Conservation (phyloP, 2,113 vertebrate genomes). For the Rhinolophus ferrumequinum region DNA sequence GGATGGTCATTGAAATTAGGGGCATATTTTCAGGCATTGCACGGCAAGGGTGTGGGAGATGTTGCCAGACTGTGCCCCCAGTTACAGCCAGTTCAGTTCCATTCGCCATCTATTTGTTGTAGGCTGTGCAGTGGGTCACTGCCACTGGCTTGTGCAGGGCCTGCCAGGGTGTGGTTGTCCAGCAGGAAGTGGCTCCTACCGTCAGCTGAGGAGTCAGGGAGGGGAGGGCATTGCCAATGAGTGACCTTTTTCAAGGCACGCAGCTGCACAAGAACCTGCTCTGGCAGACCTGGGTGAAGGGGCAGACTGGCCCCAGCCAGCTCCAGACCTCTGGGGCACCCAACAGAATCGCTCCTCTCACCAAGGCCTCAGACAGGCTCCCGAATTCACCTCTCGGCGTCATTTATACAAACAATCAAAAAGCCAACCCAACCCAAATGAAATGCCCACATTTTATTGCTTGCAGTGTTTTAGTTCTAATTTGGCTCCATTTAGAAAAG, state of each 20-base stretch:
- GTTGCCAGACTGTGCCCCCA: neutral
- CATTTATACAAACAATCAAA: slow-evolving; percentile 66
- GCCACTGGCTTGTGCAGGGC: neutral
- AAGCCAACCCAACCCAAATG: slow-evolving; percentile 68
- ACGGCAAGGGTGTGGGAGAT: neutral
- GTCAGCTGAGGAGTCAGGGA: neutral
- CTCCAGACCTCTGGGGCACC: neutral
- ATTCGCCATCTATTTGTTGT: neutral
- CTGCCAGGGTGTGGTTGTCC: neutral
- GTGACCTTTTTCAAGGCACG: neutral
- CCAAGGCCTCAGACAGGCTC: neutral
- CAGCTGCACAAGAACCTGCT: neutral
- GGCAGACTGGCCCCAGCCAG: neutral
- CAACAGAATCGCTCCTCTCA: neutral
- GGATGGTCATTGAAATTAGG: neutral
- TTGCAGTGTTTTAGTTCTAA: slow-evolving; percentile 73
- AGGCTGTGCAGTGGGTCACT: neutral
- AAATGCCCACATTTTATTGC: slow-evolving; percentile 75
- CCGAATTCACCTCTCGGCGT: neutral
- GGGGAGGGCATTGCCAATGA: neutral
- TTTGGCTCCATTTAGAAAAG: slow-evolving; percentile 79
- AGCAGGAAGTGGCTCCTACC: neutral
- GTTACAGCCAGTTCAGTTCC: neutral
- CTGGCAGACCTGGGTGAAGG: neutral
- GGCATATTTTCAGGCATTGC: neutral